Base-by-base conservation (phyloP, 2,113 vertebrate genomes). In the Lasiurus cinereus region DNA sequence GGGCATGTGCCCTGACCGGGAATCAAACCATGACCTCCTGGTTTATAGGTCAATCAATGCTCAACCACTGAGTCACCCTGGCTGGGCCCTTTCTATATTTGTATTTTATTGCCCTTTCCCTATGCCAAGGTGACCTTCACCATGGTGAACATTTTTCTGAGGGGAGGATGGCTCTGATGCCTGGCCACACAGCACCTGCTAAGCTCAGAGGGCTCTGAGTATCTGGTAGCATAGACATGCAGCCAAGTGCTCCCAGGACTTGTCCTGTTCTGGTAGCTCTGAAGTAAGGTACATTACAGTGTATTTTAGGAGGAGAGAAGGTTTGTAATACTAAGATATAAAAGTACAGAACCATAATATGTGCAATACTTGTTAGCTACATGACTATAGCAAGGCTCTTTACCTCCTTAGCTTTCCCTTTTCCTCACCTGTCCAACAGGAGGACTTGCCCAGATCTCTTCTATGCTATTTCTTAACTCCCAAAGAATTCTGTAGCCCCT, bases 81-180 rank as follows among this genome's bases (percentile, higher is more conserved):
- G 21, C 56, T 59, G 56, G 56, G 9, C 22, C 67, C 14, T 27
- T 67, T 94, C 78, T 95, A 50, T 83, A 93, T 96, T 73, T 77
- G 29, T 46, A 69, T 79, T 94, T 92, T 50, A 36, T 90, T 76
- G 27, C 77, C 29, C 29, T 92, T 54, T 16, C 9, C 48, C 46
- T 67, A 84, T 86, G 48, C 22, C 64, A 90, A 24, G 50, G 84
- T 88, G 92, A 90, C 76, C 33, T 69, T 93, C 59, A 48, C 87
- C 22, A 67, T 24, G 6, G 31, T 92, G 67, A 73, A 36, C 43
- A 67, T 59, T 66, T 50, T 87, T 90, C 29, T 78, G 36, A 59
- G 36, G 22, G 11, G 46, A 92, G 48, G 48, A 3, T 5, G 13
- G 27, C 69, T 21, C 48, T 74, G 11, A 79, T 48, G 14, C 18